phyloP scores from a whole-genome alignment of 2,797 vertebrate species.

The Rhadinocentrus ornatus region DNA sequence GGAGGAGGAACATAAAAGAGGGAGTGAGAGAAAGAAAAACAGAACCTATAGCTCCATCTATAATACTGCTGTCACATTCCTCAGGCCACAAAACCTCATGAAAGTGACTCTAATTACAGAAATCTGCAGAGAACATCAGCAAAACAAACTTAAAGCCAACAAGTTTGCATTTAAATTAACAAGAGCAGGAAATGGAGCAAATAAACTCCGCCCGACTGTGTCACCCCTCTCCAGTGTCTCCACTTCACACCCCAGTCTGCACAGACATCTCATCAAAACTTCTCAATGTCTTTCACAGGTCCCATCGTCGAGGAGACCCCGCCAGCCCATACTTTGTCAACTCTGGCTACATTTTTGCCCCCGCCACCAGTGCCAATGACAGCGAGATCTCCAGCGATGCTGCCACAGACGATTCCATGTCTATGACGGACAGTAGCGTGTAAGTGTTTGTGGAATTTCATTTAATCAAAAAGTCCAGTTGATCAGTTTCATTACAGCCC shows the following conservation, averaged over 20 bases:
- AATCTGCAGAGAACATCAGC: conserved; percentile 59
- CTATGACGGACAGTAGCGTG: conserved; percentile 97
- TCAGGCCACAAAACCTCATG: conserved; percentile 67
- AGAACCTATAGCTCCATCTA: conserved; percentile 46
- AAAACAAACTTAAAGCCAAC: conserved; percentile 28
- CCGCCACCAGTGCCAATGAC: conserved; percentile 94
- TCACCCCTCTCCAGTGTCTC: conserved; percentile 3
- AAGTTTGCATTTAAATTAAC: conserved; percentile 23
- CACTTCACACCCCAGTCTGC: neutral
- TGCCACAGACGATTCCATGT: conserved; percentile 94
- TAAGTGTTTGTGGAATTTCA: conserved; percentile 80
- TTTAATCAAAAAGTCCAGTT: neutral
- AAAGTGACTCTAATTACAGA: conserved; percentile 78
- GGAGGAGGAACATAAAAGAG: conserved; percentile 41
- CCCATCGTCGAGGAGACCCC: conserved; percentile 88
- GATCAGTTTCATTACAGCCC: conserved; percentile 9
- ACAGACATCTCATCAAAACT: conserved; percentile 2
- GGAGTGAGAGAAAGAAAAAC: conserved; percentile 21
- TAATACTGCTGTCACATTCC: conserved; percentile 70
- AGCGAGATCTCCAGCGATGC: conserved; percentile 96
- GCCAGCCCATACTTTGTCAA: conserved; percentile 92
- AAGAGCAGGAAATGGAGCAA: conserved; percentile 11
- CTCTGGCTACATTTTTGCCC: conserved; percentile 92
- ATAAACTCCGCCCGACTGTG: neutral
- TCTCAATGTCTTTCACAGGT: conserved; percentile 73